Percentiles rank a stretch among this genome's conserved stretches.
Evolutionary conservation across 2,113 vertebrate genomes (phyloP).

Genomic region (Cisticola juncidis): DNA sequence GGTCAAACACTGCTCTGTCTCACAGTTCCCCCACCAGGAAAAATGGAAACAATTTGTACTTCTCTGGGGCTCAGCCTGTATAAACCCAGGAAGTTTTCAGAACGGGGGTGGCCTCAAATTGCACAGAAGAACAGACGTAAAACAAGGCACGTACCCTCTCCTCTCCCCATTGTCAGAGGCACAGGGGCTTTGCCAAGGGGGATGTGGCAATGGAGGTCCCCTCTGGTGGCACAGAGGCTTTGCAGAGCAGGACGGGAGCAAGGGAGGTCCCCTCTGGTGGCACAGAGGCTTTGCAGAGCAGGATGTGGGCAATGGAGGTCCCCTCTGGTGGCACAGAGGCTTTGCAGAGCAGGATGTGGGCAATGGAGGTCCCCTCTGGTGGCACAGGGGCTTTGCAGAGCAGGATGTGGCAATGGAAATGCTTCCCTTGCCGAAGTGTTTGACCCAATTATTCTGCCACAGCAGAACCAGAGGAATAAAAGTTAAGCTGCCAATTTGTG

Average conservation of each 20-base stretch:
- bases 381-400: background rate
- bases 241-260: accelerated
- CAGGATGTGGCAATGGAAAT: background rate
- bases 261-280: accelerated
- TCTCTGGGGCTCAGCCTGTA: background rate
- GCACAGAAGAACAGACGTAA: accelerated
- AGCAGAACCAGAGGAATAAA: background rate
- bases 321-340: accelerated
- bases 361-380: accelerated
- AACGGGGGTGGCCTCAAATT: background rate
- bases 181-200: accelerated
- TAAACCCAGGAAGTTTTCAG: background rate
- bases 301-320: accelerated
- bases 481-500: background rate
- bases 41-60: conserved; percentile 38
- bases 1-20: conserved; percentile 33
- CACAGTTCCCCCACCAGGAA: conserved; percentile 13
- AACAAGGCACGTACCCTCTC: background rate
- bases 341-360: accelerated
- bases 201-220: accelerated
- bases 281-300: accelerated
- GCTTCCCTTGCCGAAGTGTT: background rate
- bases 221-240: accelerated
- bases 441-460: background rate
- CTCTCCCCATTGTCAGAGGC: background rate